Evolutionary conservation across 1,140 invertebrate species (phyloP).

Genomic region (Pachypeltis micranthus): DNA sequence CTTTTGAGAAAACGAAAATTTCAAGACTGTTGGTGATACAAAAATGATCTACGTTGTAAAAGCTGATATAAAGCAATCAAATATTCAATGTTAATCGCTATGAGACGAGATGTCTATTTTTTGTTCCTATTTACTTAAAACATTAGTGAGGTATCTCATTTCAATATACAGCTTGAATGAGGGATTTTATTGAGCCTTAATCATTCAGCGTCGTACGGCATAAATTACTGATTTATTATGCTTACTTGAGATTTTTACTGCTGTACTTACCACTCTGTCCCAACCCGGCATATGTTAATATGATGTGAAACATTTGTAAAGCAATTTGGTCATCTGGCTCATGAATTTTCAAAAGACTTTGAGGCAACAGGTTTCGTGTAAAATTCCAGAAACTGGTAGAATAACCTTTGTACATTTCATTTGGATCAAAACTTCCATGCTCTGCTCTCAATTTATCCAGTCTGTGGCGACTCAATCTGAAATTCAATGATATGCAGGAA

Average conservation of each 20-base stretch:
- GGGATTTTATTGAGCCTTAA: no score
- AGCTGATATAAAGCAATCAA: no score
- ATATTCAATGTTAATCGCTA: no score
- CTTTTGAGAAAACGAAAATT: no score
- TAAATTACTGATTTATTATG: neutral
- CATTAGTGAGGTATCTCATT: neutral
- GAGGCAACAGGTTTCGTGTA: conserved; percentile 61
- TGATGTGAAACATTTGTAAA: conserved; percentile 62
- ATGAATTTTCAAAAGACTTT: conserved; percentile 70
- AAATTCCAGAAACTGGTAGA: conserved; percentile 82
- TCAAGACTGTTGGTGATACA: no score
- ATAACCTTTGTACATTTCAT: conserved; percentile 79
- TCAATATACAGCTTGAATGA: neutral
- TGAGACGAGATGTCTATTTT: no score
- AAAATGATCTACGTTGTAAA: no score
- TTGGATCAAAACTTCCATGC: conserved; percentile 52
- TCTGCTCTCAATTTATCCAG: conserved; percentile 74
- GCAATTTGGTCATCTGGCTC: conserved; percentile 77
- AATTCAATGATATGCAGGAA: conserved; percentile 17
- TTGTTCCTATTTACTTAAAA: no score
- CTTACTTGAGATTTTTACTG: no score
- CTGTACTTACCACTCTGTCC: conserved; percentile 52
- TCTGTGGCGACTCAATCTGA: conserved; percentile 70
- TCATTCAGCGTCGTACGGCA: neutral
- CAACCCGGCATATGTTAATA: conserved; percentile 72